These are phyloP conservation scores for Dermochelys coriacea DNA, from an alignment of 2,797 vertebrate species.

Conservation along the genomic window DNA sequence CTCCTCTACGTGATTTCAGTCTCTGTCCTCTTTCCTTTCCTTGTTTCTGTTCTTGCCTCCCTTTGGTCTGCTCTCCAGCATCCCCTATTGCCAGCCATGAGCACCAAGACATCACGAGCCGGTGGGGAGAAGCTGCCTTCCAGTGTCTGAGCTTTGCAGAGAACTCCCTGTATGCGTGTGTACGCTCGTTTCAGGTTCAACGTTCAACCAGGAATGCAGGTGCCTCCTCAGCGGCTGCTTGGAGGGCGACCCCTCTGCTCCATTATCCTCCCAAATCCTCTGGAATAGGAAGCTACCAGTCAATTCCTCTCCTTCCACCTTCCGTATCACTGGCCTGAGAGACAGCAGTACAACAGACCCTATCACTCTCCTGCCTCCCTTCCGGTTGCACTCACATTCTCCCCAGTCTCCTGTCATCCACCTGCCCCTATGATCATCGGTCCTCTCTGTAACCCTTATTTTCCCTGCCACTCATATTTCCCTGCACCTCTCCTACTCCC, in stretches of 20 bases:
- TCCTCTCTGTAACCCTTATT: neutral
- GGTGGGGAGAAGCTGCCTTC: too few species aligned
- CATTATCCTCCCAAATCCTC: neutral
- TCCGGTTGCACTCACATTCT: neutral
- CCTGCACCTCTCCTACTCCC: neutral
- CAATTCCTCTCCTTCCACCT: neutral
- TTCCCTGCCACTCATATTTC: neutral
- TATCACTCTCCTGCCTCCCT: too few species aligned
- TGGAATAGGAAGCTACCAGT: too few species aligned
- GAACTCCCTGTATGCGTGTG: neutral
- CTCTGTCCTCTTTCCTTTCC: neutral
- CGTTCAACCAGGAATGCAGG: neutral
- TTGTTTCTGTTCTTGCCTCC: neutral
- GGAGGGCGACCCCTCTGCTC: too few species aligned
- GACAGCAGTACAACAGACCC: too few species aligned
- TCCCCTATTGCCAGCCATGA: neutral
- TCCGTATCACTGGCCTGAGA: too few species aligned
- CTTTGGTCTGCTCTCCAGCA: too few species aligned
- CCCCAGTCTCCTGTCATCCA: neutral
- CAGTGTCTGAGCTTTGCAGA: too few species aligned
- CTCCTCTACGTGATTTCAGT: neutral
- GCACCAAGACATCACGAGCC: too few species aligned
- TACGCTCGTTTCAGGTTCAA: too few species aligned
- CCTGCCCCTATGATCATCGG: neutral
- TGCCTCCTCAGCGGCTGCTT: neutral